Evolutionary conservation across 2,888 invertebrate species (phyloP), one percentile per base, ranked within the genome.

Genomic region (Epsilonema sp.): DNA sequence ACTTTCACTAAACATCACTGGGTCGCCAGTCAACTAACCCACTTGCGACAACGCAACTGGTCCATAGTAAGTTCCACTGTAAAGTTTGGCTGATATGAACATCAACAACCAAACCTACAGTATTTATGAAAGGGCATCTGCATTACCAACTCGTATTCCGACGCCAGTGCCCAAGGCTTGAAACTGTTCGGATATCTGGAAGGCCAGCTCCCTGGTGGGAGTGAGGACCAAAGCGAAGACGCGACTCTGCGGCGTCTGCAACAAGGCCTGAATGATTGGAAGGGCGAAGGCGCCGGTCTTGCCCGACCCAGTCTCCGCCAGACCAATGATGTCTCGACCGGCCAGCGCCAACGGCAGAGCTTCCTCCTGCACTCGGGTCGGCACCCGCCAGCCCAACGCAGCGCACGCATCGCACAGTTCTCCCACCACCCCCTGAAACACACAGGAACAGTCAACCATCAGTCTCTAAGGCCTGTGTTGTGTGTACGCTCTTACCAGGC

Each of bases 171-270:
- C 94, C 51, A 97, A 72, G 2, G 94, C 94, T 67, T 90, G 86
- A 72, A 97, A 87, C 64, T 99, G 97, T 69, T 97, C 94, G 0
- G 85, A 82, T 62, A 97, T 97, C 69, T 97, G 97, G 66, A 89
- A 89, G 2, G 97, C 97, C 59, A 97, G 71, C 69, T 97, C 97
- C 67, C 97, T 76, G 0, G 97, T 97, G 0, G 97, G 97, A 19
- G 97, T 94, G 44, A 97, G 67, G 54, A 97, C 73, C 0, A 92
- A 70, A 0, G 87, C 87, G 69, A 87, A 97, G 62, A 90, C 80
- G 64, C 90, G 74, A n/a, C n/a, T n/a, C 64, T 92, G 92, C 1
- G 92, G 92, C 61, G 78, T 80, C 55, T 87, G 81, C 38, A 97
- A 68, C 8, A 42, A n/a, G 8, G 39, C 13, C 21, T 39, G 39